Conservation (phyloP, 2,888 invertebrate genomes). For the Vanessa cardui region DNA sequence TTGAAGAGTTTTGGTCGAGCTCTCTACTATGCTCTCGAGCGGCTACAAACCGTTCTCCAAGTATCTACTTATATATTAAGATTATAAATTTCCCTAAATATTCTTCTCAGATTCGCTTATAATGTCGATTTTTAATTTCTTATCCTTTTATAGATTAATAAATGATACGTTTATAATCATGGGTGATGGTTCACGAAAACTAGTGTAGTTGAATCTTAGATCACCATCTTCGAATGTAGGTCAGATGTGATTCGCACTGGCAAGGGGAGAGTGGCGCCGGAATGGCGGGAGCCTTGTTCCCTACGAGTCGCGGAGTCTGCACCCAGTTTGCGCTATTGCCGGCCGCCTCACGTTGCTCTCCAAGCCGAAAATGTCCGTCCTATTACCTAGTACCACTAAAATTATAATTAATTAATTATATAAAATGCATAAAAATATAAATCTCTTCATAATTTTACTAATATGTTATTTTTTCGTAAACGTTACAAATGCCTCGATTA, state of each 20-base stretch:
- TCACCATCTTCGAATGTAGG: constrained; percentile 22
- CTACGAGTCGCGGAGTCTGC: constrained; percentile 29
- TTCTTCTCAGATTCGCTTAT: too few species aligned
- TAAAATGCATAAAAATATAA: constrained; percentile 25
- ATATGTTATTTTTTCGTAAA: constrained; percentile 15
- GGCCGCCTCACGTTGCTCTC: constrained; percentile 29
- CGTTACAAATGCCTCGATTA: constrained; percentile 23
- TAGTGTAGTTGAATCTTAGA: background rate
- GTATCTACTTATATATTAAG: too few species aligned
- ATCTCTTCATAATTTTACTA: constrained; percentile 23
- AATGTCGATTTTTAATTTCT: too few species aligned
- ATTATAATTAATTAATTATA: background rate
- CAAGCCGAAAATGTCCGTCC: constrained; percentile 10
- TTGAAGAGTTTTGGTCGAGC: too few species aligned
- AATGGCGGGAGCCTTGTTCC: constrained; percentile 43
- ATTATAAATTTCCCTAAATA: too few species aligned
- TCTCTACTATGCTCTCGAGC: too few species aligned
- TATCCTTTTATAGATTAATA: too few species aligned
- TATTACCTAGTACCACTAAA: constrained; percentile 1
- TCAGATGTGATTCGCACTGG: constrained; percentile 38
- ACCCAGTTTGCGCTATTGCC: constrained; percentile 28
- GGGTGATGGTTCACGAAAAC: background rate
- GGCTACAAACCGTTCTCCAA: too few species aligned
- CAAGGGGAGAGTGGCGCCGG: constrained; percentile 44
- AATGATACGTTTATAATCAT: too few species aligned